phyloP scores from a whole-genome alignment of 2,113 vertebrate genomes.

The Silurus glanis region DNA sequence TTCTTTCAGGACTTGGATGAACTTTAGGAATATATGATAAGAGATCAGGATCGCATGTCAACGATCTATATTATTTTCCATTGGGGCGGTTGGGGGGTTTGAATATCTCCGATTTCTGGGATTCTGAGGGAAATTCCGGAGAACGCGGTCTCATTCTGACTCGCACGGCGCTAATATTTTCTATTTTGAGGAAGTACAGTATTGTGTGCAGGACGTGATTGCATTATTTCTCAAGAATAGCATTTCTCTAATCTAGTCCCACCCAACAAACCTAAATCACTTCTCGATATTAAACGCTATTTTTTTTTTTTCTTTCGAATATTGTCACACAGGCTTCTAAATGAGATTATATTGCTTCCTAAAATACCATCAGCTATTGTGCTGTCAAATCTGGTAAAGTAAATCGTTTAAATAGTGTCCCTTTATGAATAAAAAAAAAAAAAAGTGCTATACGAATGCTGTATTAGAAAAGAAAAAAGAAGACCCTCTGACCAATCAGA shows the following conservation, averaged over 20 bases:
- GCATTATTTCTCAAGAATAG: slow-evolving; percentile 6
- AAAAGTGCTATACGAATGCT: no score
- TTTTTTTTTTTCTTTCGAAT: neutral
- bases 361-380: slow-evolving; percentile 15
- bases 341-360: slow-evolving; percentile 25
- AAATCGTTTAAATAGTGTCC: neutral
- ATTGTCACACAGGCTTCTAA: slow-evolving; percentile 18
- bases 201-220: slow-evolving; percentile 4
- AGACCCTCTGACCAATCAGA: neutral
- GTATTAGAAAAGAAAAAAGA: no score
- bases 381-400: neutral
- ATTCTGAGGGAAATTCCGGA: no score
- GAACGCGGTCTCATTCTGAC: neutral
- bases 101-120: no score
- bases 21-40: no score
- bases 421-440: neutral
- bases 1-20: no score
- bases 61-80: no score
- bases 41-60: no score
- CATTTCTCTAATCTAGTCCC: neutral
- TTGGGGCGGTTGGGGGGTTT: no score
- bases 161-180: neutral
- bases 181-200: neutral
- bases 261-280: neutral
- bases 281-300: neutral